A percentile compares a stretch with the other conserved stretches of the same genome.
Evolutionary conservation across 2,113 vertebrate species (phyloP).

Genomic region (Lophius piscatorius): DNA sequence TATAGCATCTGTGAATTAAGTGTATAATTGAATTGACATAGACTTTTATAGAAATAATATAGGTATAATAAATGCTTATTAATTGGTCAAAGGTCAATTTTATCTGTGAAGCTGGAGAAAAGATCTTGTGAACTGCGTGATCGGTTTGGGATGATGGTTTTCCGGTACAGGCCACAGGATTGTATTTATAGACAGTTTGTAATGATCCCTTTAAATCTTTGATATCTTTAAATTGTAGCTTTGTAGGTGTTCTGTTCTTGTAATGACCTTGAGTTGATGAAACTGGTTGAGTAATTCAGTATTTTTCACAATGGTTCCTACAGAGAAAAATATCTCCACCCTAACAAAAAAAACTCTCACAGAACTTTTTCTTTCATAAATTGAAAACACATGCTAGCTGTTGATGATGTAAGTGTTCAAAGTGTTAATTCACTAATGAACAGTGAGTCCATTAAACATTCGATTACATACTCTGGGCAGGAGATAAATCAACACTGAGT

Average conservation of each 20-base stretch:
- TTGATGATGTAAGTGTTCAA: constrained; percentile 66
- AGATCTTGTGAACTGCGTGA: too few relatives aligned
- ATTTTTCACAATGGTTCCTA: constrained; percentile 43
- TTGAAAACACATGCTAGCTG: constrained; percentile 49
- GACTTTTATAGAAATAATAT: too few relatives aligned
- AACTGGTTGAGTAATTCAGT: constrained; percentile 21
- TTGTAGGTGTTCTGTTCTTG: constrained; percentile 33
- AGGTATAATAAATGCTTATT: too few relatives aligned
- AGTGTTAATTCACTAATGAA: constrained; percentile 76
- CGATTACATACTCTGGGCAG: constrained; percentile 68
- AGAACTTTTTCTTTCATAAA: constrained; percentile 48
- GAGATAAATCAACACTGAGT: constrained; percentile 71
- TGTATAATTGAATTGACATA: too few relatives aligned
- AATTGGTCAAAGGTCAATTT: too few relatives aligned
- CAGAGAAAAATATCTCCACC: constrained; percentile 56
- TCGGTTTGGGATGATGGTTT: too few relatives aligned
- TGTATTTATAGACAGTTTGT: too few relatives aligned
- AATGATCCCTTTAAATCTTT: constrained; percentile 34
- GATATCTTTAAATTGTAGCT: not conserved
- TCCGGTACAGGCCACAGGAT: too few relatives aligned
- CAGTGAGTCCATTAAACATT: constrained; percentile 76
- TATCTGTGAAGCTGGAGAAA: too few relatives aligned
- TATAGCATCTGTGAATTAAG: too few relatives aligned
- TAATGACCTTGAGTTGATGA: constrained; percentile 36
- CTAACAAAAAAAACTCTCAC: constrained; percentile 41